Conservation (phyloP, 2,797 vertebrate species). For the Tadarida brasiliensis region DNA sequence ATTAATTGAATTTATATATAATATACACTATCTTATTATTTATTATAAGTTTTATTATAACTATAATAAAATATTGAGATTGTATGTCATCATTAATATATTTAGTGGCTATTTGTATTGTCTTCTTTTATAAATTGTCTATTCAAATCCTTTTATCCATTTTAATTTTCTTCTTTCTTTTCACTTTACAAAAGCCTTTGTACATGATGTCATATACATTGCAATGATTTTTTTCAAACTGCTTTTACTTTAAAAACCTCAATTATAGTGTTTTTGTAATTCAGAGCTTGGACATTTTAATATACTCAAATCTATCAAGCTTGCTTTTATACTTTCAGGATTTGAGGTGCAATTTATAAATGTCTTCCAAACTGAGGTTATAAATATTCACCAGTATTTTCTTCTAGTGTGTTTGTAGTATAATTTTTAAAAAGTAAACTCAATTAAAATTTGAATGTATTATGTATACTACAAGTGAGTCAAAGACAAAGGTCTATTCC, state of each 20-base stretch:
- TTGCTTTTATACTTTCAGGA: background rate
- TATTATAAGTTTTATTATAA: background rate
- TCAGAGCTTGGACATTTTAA: background rate
- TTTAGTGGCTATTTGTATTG: background rate
- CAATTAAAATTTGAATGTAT: background rate
- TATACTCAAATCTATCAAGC: background rate
- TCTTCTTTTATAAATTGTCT: background rate
- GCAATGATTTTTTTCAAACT: background rate
- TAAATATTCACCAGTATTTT: background rate
- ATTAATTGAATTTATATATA: background rate
- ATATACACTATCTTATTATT: background rate
- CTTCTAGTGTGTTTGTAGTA: background rate
- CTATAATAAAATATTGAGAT: background rate
- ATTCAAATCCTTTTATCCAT: background rate
- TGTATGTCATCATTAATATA: background rate
- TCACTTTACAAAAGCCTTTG: background rate
- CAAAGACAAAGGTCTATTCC: background rate
- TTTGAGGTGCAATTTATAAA: background rate
- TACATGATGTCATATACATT: background rate
- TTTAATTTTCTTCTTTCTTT: background rate
- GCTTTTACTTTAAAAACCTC: constrained; percentile 1
- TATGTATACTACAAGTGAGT: background rate
- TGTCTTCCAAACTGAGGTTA: background rate
- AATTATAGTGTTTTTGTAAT: background rate
- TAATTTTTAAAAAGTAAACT: background rate